Percentiles rank a stretch among this genome's conserved stretches.
Conservation (phyloP, 2,113 vertebrate genomes). For the Alligator sinensis region DNA sequence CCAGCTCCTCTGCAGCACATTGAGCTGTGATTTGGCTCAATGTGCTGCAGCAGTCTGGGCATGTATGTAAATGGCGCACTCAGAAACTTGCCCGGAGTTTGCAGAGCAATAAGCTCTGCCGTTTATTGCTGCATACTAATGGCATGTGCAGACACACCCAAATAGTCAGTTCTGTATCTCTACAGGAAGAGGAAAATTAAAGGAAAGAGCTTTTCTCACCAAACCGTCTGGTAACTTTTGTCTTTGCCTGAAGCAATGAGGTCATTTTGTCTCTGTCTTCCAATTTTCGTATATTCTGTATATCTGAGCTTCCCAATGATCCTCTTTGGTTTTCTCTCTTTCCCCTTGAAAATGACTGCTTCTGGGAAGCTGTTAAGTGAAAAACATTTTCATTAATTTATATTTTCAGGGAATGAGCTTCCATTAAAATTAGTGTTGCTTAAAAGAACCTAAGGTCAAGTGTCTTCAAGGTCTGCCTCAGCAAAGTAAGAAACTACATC, state of each 20-base stretch:
- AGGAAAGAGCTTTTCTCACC: slow-evolving; percentile 37
- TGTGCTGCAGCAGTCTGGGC: no score
- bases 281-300: not conserved
- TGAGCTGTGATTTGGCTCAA: no score
- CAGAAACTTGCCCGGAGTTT: no score
- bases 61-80: no score
- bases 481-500: not conserved
- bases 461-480: not conserved
- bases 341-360: slow-evolving; percentile 61
- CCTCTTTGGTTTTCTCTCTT: slow-evolving; percentile 58
- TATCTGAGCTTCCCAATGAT: slow-evolving; percentile 54
- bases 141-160: not conserved
- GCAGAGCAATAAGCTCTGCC: no score
- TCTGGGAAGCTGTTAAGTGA: slow-evolving; percentile 53
- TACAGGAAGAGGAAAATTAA: not conserved
- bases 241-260: not conserved
- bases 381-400: slow-evolving; percentile 49
- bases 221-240: not conserved
- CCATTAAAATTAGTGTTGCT: not conserved
- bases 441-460: not conserved
- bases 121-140: no score
- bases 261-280: slow-evolving; percentile 46
- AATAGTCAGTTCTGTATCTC: not conserved
- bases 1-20: no score
- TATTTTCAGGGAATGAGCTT: not conserved